Evolutionary conservation across 1,140 invertebrate species (phyloP), one percentile per base, ranked within the genome.

Genomic region (Galleria mellonella): DNA sequence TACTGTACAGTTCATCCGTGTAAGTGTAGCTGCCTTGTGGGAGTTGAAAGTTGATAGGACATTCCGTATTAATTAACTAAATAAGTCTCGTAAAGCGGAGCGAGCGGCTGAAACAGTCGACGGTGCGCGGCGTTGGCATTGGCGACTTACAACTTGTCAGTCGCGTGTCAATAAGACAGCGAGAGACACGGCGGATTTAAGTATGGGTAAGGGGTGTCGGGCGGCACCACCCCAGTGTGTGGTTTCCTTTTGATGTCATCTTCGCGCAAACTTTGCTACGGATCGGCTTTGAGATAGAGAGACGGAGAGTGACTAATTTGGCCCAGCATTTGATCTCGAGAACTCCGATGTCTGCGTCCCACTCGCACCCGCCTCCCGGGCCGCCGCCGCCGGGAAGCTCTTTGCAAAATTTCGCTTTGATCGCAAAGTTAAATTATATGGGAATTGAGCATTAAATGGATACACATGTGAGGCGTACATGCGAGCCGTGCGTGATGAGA

Each of bases 201-300:
- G 72, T 73, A 65, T 70, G 75, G 68, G 69, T 68, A 59, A 51
- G 72, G 62, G 74, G 70, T 54, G 65, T 30, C 67, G 65, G 65
- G 65, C 61, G 73, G 64, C 72, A 64, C 76, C 82, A 63, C 77
- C 78, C 76, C 73, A 70, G 75, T 83, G 77, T 85, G 82, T 85
- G 82, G 82, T 85, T 85, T 85, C 82, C 82, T 83, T 85, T 85
- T 85, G 82, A 85, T 85, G 82, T 85, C 82, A 85, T 85, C 82
- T 85, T 85, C 78, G 82, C 78, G 82, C 82, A 85, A 85, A 85
- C 82, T 85, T 85, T 85, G 79, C 82, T 85, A 79, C 82, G 82
- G 78, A 85, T 85, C 82, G 82, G 82, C 82, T 85, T 85, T 85
- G 82, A 85, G 82, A 85, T 85, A 85, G 78, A 85, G 82, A 85